Evolutionary conservation across 2,797 vertebrate species (phyloP).

Genomic region (Megalops cyprinoides): DNA sequence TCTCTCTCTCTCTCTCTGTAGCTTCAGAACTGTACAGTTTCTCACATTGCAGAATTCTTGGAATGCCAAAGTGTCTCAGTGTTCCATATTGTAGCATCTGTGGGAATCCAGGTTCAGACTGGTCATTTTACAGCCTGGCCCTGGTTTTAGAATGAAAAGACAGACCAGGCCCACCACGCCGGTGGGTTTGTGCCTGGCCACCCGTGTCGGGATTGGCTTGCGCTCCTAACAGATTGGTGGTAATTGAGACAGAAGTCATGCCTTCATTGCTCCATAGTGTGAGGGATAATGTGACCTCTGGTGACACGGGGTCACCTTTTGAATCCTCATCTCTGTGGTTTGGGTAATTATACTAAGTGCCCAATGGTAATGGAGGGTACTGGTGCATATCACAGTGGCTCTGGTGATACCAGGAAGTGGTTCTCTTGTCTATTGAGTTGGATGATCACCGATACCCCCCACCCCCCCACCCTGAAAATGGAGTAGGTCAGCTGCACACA

Average conservation of each 20-base stretch:
- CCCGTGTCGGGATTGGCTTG: background rate
- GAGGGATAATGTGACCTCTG: constrained; percentile 23
- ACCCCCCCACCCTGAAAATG: constrained; percentile 7
- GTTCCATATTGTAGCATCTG: background rate
- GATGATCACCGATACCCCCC: constrained; percentile 3
- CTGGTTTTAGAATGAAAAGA: background rate
- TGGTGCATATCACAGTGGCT: constrained; percentile 14
- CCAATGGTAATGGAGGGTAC: constrained; percentile 16
- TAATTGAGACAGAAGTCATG: constrained; percentile 35
- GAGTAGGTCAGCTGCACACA: background rate
- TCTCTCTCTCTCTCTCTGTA: no score
- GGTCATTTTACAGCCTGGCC: background rate
- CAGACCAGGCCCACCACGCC: no score
- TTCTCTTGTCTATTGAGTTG: background rate
- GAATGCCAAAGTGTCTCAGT: background rate
- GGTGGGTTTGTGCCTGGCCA: background rate
- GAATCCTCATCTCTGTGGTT: constrained; percentile 26
- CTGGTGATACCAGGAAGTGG: constrained; percentile 20
- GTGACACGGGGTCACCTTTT: constrained; percentile 30
- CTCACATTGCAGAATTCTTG: background rate
- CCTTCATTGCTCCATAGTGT: constrained; percentile 23
- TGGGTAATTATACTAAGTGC: constrained; percentile 30
- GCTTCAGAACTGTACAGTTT: background rate
- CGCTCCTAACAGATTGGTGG: constrained; percentile 8
- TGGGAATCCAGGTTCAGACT: background rate